Conservation (phyloP, 2,113 vertebrate genomes). For the Lagopus leucura region DNA sequence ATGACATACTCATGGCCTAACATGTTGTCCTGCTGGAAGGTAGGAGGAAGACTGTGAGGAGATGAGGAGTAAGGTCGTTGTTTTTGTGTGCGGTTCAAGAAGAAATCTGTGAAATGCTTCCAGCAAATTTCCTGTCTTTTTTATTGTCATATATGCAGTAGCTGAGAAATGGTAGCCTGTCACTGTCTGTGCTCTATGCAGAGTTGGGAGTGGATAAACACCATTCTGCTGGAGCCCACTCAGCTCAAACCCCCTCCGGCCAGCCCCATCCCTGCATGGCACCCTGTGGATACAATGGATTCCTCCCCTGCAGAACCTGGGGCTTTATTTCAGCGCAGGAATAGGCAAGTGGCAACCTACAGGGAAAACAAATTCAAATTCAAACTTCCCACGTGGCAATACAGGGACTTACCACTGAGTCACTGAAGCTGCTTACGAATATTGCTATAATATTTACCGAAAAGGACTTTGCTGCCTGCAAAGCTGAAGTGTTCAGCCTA, state of each 20-base stretch:
- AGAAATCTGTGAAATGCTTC: neutral
- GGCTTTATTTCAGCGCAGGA: neutral
- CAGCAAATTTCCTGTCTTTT: neutral
- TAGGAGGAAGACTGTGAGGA: neutral
- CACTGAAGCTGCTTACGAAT: constrained; percentile 5
- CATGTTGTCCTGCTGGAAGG: neutral
- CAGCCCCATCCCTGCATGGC: neutral
- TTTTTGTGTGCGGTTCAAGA: neutral
- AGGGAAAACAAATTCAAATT: constrained; percentile 39
- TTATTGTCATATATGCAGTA: neutral
- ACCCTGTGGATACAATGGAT: neutral
- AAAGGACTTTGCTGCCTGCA: neutral
- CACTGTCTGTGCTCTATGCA: neutral
- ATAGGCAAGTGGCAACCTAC: constrained; percentile 26
- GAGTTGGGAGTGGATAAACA: neutral
- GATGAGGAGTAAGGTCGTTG: neutral
- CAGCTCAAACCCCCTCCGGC: neutral
- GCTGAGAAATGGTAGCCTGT: neutral
- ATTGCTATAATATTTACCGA: neutral
- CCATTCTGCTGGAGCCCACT: neutral
- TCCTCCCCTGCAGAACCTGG: constrained; percentile 31
- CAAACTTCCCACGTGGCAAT: neutral
- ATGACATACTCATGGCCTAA: neutral
- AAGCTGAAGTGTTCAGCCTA: neutral
- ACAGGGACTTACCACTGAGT: constrained; percentile 38